A percentile compares a stretch with the other conserved stretches of the same genome.
Conservation (phyloP, 2,797 vertebrate genomes). For the Epinephelus malabaricus region DNA sequence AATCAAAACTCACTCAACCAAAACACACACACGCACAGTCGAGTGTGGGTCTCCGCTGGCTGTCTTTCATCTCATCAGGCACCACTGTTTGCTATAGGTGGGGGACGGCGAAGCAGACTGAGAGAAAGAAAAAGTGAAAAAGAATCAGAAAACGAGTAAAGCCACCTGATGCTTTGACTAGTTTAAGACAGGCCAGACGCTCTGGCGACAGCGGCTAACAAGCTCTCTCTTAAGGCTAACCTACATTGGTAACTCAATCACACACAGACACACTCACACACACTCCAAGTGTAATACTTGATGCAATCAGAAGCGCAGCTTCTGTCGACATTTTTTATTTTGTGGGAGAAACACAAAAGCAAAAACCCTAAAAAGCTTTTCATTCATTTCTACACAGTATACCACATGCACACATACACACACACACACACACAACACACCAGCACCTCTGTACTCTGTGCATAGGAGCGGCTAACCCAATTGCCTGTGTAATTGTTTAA, state of each 20-base stretch:
- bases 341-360: slow-evolving; percentile 28
- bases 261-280: slow-evolving; percentile 36
- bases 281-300: slow-evolving; percentile 38
- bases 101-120: slow-evolving; percentile 14
- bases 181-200: slow-evolving; percentile 72
- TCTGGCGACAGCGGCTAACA: slow-evolving; percentile 62
- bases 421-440: slow-evolving; percentile 17
- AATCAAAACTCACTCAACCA: slow-evolving; percentile 69
- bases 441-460: slow-evolving; percentile 67
- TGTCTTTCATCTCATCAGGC: slow-evolving; percentile 70
- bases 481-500: slow-evolving; percentile 87
- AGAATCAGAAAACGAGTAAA: slow-evolving; percentile 59
- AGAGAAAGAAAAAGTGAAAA: slow-evolving; percentile 9
- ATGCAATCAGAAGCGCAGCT: slow-evolving; percentile 38
- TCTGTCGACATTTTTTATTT: slow-evolving; percentile 48
- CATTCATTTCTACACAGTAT: slow-evolving; percentile 18
- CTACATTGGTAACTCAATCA: slow-evolving; percentile 73
- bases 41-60: slow-evolving; percentile 27
- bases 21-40: slow-evolving; percentile 38
- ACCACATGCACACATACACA: neutral
- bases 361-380: neutral
- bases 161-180: slow-evolving; percentile 72
- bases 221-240: slow-evolving; percentile 74
- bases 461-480: slow-evolving; percentile 78
- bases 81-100: slow-evolving; percentile 9